Evolutionary conservation across 2,113 vertebrate species (phyloP).

Genomic region (Bubo bubo): DNA sequence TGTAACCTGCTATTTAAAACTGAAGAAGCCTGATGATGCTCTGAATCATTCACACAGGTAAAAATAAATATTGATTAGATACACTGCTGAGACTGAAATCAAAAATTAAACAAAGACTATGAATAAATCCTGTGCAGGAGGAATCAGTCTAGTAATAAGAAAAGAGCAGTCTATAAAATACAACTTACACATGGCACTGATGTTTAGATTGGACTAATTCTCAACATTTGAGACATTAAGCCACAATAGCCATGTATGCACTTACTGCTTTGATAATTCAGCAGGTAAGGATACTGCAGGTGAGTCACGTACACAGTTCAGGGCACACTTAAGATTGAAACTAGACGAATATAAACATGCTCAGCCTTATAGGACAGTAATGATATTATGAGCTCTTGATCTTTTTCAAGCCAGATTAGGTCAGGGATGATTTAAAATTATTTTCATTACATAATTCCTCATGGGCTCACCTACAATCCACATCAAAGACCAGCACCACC

Average conservation of each 20-base stretch:
- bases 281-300: background rate
- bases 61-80: conserved; percentile 30
- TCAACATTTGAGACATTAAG: background rate
- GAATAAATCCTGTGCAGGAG: background rate
- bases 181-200: background rate
- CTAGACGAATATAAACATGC: background rate
- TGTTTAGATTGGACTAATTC: background rate
- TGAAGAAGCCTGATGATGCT: conserved; percentile 72
- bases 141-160: background rate
- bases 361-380: background rate
- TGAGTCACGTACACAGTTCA: background rate
- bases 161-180: background rate
- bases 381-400: background rate
- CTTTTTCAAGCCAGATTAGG: conserved; percentile 1
- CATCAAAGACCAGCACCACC: background rate
- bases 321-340: background rate
- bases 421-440: background rate
- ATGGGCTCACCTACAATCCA: background rate
- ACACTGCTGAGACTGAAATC: background rate
- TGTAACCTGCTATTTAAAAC: conserved; percentile 73
- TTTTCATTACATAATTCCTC: conserved; percentile 1
- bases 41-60: conserved; percentile 79
- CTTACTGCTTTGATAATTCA: background rate
- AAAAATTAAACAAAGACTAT: conserved; percentile 9
- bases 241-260: background rate